Base-by-base conservation (phyloP, 2,888 invertebrate species). In the Yponomeuta cagnagella region DNA sequence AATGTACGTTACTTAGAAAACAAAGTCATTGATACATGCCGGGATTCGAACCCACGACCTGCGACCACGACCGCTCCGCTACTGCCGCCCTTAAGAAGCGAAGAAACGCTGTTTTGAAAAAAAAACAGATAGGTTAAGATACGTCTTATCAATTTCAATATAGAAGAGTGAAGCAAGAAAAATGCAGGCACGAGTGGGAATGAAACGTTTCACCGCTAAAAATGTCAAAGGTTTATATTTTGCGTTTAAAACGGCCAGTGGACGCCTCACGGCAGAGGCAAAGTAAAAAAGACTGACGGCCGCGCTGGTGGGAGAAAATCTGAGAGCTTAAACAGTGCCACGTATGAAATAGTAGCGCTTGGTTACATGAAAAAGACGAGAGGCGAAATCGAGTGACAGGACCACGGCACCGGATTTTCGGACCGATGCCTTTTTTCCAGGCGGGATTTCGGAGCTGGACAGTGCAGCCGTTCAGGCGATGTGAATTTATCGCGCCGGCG, bases 361-460 rank as follows among this genome's bases (percentile, higher is more conserved):
- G 89, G 90, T 90, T 90, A 92, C 91, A 91, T 90, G 91, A 91
- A 92, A 92, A 90, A 92, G 91, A 92, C 89, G 89, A 89, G 86
- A 87, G 87, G 85, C 88, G 87, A 88, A 90, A 91, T 91, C 90
- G 89, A 90, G 89, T 89, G 90, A 91, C 91, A 88, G 89, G 82
- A 86, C 87, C 84, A 84, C 88, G 88, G 87, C 81, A 82, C 84
- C 85, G 88, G 89, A 87, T 88, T 90, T 91, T 88, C 86, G 84
- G 85, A 85, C 80, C 80, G 85, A 84, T 88, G 87, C 84, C 70
- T 23, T 89, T 90, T 91, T 90, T 90, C 85, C 85, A 80, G 85
- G 77, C 80, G 78, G 86, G 86, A 85, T 87, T 89, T 89, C 82
- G 81, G 86, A 79, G 80, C 81, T 82, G 86, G 84, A 82, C 86